Evolutionary conservation across 1,140 invertebrate genomes (phyloP).

Genomic region (Bemisia tabaci): DNA sequence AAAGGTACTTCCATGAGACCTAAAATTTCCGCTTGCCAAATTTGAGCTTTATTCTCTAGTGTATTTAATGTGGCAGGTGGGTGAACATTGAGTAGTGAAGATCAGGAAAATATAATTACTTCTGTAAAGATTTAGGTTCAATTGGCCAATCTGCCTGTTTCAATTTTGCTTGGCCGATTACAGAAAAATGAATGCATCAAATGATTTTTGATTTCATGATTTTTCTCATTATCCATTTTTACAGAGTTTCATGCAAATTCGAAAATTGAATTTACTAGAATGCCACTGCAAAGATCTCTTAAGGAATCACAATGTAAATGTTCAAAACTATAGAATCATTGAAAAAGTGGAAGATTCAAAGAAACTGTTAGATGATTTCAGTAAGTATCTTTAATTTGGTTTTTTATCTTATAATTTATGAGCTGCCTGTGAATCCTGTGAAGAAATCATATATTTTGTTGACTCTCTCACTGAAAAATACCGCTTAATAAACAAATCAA

Average conservation of each 20-base stretch:
- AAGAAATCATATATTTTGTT: no score
- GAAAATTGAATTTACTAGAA: constrained; percentile 82
- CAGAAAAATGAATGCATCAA: no score
- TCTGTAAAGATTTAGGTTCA: neutral
- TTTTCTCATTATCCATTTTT: constrained; percentile 4
- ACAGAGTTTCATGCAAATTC: constrained; percentile 18
- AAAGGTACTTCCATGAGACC: no score
- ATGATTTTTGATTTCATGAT: neutral
- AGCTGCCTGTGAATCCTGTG: no score
- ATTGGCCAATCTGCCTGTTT: neutral
- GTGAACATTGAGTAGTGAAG: neutral
- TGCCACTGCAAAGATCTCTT: constrained; percentile 93
- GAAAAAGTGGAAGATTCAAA: constrained; percentile 51
- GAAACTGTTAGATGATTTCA: constrained; percentile 51
- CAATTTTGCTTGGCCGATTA: no score
- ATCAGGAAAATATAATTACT: neutral
- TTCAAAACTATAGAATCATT: constrained; percentile 84
- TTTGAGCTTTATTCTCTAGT: no score
- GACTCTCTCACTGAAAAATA: no score
- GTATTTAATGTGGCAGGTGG: neutral
- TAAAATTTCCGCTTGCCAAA: no score
- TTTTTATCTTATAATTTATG: no score
- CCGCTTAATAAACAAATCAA: no score
- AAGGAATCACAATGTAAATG: constrained; percentile 70
- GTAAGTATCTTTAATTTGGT: no score